phyloP scores from a whole-genome alignment of 2,888 invertebrate genomes.

The Tetropium fuscum region DNA sequence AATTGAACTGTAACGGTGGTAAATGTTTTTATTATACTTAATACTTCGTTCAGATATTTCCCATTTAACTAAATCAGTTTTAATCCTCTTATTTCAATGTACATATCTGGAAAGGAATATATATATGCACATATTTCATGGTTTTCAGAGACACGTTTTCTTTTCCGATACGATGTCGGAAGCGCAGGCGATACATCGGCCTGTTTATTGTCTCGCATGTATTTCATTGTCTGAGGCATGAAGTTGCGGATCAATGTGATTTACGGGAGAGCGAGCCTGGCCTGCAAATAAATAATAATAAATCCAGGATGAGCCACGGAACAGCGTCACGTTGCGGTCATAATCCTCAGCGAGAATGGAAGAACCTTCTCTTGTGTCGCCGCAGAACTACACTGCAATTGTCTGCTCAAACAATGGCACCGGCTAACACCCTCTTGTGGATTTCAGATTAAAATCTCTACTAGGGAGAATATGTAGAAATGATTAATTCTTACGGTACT shows the following conservation, averaged over 20 bases:
- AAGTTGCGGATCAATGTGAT: slow-evolving; percentile 49
- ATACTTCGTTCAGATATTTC: too few species aligned
- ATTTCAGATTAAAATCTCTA: not conserved
- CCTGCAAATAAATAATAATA: slow-evolving; percentile 54
- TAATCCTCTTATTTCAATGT: slow-evolving; percentile 21
- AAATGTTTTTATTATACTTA: too few species aligned
- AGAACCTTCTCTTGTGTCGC: slow-evolving; percentile 29
- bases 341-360: slow-evolving; percentile 46
- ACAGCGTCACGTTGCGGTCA: slow-evolving; percentile 50
- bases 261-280: slow-evolving; percentile 44
- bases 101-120: not conserved
- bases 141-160: slow-evolving; percentile 28
- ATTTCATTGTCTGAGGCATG: slow-evolving; percentile 42
- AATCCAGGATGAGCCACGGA: slow-evolving; percentile 52
- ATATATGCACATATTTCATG: slow-evolving; percentile 25
- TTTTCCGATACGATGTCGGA: slow-evolving; percentile 26
- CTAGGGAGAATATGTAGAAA: too few species aligned
- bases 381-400: slow-evolving; percentile 23
- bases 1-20: too few species aligned
- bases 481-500: too few species aligned
- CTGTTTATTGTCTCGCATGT: slow-evolving; percentile 46
- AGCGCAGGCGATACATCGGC: slow-evolving; percentile 31
- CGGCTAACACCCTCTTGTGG: slow-evolving; percentile 17
- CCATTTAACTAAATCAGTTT: slow-evolving; percentile 2
- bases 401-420: slow-evolving; percentile 20